Conservation (phyloP, 2,888 invertebrate genomes). For the Acleris laterana region DNA sequence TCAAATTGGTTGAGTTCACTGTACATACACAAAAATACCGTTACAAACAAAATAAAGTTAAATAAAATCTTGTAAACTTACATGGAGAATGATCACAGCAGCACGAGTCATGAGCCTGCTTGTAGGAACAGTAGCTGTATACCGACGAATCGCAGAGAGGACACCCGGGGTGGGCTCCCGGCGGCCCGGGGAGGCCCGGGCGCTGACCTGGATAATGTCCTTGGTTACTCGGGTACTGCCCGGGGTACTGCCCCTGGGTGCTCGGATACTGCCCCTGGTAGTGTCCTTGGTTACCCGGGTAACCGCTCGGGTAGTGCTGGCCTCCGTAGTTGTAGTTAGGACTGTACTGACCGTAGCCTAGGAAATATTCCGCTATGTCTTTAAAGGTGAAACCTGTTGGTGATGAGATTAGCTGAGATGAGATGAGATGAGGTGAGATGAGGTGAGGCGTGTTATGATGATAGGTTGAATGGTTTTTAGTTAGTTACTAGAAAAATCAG, state of each 20-base stretch:
- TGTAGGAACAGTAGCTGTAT: constrained; percentile 90
- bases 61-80: constrained; percentile 53
- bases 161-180: constrained; percentile 84
- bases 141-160: constrained; percentile 91
- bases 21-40: no score
- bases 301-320: constrained; percentile 43
- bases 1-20: no score
- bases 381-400: constrained; percentile 77
- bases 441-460: constrained; percentile 31
- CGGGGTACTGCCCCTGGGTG: constrained; percentile 41
- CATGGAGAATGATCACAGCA: constrained; percentile 86
- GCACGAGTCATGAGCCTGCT: constrained; percentile 90
- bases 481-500: constrained; percentile 8
- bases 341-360: constrained; percentile 66
- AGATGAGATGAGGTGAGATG: constrained; percentile 49
- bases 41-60: no score
- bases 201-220: constrained; percentile 42
- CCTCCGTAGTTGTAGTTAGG: constrained; percentile 44
- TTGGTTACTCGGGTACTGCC: constrained; percentile 47
- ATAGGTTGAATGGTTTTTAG: constrained; percentile 26
- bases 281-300: constrained; percentile 36
- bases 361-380: constrained; percentile 77
- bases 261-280: constrained; percentile 46
- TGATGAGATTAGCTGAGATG: constrained; percentile 55
- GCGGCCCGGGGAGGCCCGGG: constrained; percentile 63